Evolutionary conservation across 2,797 vertebrate species (phyloP), one percentile per base, ranked within the genome.

Genomic region (Nannoperca australis): DNA sequence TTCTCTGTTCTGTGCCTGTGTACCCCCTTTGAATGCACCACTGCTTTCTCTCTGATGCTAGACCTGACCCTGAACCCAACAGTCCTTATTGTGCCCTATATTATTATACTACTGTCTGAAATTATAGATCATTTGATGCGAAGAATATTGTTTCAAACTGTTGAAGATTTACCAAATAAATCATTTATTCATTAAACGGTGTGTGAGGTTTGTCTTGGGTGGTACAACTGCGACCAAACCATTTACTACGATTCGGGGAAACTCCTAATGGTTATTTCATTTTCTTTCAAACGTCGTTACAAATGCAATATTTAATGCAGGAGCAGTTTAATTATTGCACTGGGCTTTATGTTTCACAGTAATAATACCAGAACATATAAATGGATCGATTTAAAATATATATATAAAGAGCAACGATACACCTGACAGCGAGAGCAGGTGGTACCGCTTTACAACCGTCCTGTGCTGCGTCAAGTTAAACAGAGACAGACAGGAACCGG

Each of bases 161-260:
- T 92, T 87, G 66, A 84, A 90, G 71, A 90, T 92, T 90, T 91
- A 90, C 36, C 12, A 86, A 95, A 94, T 94, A 95, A 94, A 95
- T 76, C 58, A 76, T 45, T 88, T 76, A 84, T 86, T 82, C 60
- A 70, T 56, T 81, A 73, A 32, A 20, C 4, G 0, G 8, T 27
- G 7, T 34, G 38, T 54, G 2, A 18, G 9, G 7, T 8, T 66
- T 59, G 5, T 55, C 27, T 1, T 0, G n/a, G 12, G 30, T 11
- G 14, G 17, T 50, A 10, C 32, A 34, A 53, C 24, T 24, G 3
- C 7, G 53, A 70, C 65, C 7, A 60, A 34, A 69, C 70, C 47
- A 54, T 72, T 61, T 15, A 3, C 1, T 0, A 17, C 8, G 0
- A 18, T 17, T 44, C 3, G 0, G 47, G 24, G 3, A 9, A 47